A percentile compares a stretch with the other conserved stretches of the same genome.
Conservation (phyloP, 2,113 vertebrate species). For the Muscicapa adusta region DNA sequence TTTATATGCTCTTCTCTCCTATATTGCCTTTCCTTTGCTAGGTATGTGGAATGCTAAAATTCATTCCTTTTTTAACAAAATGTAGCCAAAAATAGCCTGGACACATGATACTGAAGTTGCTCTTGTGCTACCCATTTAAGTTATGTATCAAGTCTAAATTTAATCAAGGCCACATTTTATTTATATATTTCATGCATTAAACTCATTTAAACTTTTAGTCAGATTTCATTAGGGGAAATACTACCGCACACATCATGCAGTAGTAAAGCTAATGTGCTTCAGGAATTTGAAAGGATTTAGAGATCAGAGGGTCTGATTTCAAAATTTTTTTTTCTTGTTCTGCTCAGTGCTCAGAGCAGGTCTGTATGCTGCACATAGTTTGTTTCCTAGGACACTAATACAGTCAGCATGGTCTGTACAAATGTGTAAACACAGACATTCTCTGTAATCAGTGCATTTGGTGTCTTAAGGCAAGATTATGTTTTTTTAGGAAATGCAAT, state of each 20-base stretch:
- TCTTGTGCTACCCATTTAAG: constrained; percentile 79
- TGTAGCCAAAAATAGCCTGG: constrained; percentile 64
- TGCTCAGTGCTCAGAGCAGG: constrained; percentile 64
- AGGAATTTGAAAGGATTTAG: constrained; percentile 82
- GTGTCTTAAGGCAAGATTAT: constrained; percentile 84
- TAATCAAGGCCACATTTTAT: constrained; percentile 84
- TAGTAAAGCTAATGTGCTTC: constrained; percentile 81
- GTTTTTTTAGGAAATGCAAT: constrained; percentile 86
- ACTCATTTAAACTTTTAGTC: constrained; percentile 84
- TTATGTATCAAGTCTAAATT: constrained; percentile 79
- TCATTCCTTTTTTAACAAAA: constrained; percentile 50
- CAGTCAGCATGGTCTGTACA: constrained; percentile 77
- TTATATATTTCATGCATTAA: constrained; percentile 84
- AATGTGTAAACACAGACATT: constrained; percentile 86
- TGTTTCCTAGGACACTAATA: constrained; percentile 82
- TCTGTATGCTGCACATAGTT: constrained; percentile 57
- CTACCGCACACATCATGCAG: constrained; percentile 78
- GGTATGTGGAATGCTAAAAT: constrained; percentile 60
- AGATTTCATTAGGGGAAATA: constrained; percentile 84
- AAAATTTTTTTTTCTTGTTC: constrained; percentile 71
- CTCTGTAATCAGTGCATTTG: constrained; percentile 79
- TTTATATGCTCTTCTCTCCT: neutral
- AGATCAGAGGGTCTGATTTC: constrained; percentile 83
- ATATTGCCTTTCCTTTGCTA: constrained; percentile 19
- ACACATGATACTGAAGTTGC: constrained; percentile 69